A percentile compares a stretch with the other conserved stretches of the same genome.
Conservation (phyloP, 2,888 invertebrate genomes). For the Aproaerema taeniolella region DNA sequence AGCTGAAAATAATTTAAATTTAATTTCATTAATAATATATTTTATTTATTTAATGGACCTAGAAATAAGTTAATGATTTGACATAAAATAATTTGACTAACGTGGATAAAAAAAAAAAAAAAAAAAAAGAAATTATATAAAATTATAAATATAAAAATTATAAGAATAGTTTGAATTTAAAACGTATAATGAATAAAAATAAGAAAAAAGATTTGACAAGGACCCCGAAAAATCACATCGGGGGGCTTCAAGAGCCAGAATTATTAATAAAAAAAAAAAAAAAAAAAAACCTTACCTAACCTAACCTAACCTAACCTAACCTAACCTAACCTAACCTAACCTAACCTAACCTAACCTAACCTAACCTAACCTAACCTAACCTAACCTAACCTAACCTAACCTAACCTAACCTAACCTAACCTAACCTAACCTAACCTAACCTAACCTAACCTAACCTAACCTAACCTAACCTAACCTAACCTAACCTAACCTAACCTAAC, state of each 20-base stretch:
- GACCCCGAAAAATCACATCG: no score
- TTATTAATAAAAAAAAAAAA: background rate
- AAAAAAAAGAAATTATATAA: background rate
- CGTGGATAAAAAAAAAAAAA: no score
- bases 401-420: constrained; percentile 20
- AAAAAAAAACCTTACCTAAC: constrained; percentile 19
- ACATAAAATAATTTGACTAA: no score
- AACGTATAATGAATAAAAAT: no score
- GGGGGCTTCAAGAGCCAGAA: background rate
- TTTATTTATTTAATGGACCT: constrained; percentile 22
- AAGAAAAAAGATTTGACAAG: no score
- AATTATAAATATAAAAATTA: background rate
- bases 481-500: constrained; percentile 20
- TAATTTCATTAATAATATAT: no score
- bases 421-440: constrained; percentile 21
- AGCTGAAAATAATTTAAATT: no score
- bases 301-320: constrained; percentile 17
- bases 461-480: constrained; percentile 20
- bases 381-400: constrained; percentile 20
- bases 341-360: constrained; percentile 22
- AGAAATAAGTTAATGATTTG: no score
- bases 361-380: constrained; percentile 19
- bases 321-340: constrained; percentile 17
- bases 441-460: constrained; percentile 19
- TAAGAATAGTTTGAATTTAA: no score